Conservation (phyloP, 2,888 invertebrate genomes). For the Ptilodon capucinus region DNA sequence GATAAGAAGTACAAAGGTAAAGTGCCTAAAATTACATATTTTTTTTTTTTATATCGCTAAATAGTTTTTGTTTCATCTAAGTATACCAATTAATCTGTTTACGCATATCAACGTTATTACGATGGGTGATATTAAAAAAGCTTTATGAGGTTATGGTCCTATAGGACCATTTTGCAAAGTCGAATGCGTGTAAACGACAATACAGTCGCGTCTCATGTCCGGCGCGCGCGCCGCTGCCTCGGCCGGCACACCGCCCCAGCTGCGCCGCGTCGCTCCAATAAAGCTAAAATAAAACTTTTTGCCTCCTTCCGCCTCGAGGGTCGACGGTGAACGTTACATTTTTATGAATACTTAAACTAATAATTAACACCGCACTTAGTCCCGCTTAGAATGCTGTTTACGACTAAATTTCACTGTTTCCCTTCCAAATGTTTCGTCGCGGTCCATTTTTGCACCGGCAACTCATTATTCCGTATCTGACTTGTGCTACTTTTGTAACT, state of each 20-base stretch:
- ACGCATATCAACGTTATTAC: too few species aligned
- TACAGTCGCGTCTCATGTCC: neutral
- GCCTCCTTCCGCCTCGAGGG: slow-evolving; percentile 44
- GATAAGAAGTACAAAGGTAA: too few species aligned
- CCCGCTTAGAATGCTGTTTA: slow-evolving; percentile 65
- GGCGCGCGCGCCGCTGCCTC: slow-evolving; percentile 17
- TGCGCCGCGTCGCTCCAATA: slow-evolving; percentile 47
- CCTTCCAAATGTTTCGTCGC: slow-evolving; percentile 28
- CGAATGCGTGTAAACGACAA: too few species aligned
- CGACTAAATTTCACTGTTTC: slow-evolving; percentile 56
- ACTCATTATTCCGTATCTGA: slow-evolving; percentile 59
- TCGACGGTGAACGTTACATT: slow-evolving; percentile 44
- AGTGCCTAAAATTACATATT: too few species aligned
- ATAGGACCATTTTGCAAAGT: too few species aligned
- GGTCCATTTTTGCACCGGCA: slow-evolving; percentile 54
- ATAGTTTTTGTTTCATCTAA: too few species aligned
- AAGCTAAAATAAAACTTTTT: slow-evolving; percentile 54
- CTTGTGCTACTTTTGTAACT: slow-evolving; percentile 49
- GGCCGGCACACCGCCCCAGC: slow-evolving; percentile 51
- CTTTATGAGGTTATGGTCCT: too few species aligned
- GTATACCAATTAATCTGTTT: too few species aligned
- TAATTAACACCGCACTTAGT: slow-evolving; percentile 69
- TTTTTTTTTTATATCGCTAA: too few species aligned
- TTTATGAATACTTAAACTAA: slow-evolving; percentile 74
- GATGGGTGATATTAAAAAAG: too few species aligned